Base-by-base conservation (phyloP, 2,888 invertebrate genomes). In the Cotesia congregata region DNA sequence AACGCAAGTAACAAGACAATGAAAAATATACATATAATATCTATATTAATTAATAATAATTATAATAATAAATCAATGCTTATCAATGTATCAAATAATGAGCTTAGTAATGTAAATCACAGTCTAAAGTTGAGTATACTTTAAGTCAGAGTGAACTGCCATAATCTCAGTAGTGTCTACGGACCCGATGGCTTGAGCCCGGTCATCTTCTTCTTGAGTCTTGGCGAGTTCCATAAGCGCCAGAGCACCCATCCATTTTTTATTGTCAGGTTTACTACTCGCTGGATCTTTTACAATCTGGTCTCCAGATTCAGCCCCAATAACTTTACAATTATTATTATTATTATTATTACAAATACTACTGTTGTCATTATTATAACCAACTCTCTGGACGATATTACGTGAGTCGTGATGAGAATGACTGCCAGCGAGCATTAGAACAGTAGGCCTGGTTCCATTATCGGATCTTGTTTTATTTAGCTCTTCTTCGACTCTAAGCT, bases 171-270 rank as follows among this genome's bases (percentile, higher is more conserved):
- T 77, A 65, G 85, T 82, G 74, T 83, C 82, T 6, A 82, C 80
- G 38, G 83, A 74, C 74, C 79, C 80, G 15, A 86, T 78, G 64
- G 82, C 82, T 76, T 81, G 82, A 7, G 83, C 85, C 38, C 83
- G 84, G 9, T 83, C 85, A 38, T 83, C 85, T 72, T 88, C 86
- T 75, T 86, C 85, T 77, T 87, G 86, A 50, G 85, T 87, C 77
- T 87, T 91, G 60, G 92, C 91, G 65, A 93, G 85, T 85, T 93
- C 92, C 86, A 93, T 93, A 20, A 93, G 87, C 61, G 93, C 93
- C 85, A 93, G 90, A 61, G 93, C 93, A 30, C 93, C 92, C 80
- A 92, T 89, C 91, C 92, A 92, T 83, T 92, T 90, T 61, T 90
- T 88, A 83, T 89, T 90, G 64, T 90, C 90, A 4, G 85, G 85